Conservation (phyloP, 2,888 invertebrate species). For the Desoria tigrina region DNA sequence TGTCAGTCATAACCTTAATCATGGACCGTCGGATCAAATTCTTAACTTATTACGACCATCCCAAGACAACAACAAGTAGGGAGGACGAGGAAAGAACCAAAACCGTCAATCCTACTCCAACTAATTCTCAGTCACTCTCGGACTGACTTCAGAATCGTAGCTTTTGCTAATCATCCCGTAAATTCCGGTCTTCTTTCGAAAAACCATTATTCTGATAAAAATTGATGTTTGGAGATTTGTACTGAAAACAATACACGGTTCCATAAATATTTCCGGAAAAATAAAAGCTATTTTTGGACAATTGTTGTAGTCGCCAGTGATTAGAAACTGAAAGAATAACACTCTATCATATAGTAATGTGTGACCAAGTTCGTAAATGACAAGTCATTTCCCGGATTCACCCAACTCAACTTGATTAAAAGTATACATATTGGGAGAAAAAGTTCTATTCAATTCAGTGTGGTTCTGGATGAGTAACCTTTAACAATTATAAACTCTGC, state of each 20-base stretch:
- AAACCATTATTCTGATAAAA: too few species aligned
- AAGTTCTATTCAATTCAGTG: neutral
- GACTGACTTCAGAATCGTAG: neutral
- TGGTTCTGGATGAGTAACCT: too few species aligned
- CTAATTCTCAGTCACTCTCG: slow-evolving; percentile 3
- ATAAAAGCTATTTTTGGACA: too few species aligned
- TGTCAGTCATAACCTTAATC: neutral
- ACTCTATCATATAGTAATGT: neutral
- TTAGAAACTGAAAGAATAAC: neutral
- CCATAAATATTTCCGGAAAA: too few species aligned
- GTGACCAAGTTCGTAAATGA: neutral
- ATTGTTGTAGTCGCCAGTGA: too few species aligned
- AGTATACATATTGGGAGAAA: neutral
- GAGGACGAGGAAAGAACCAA: neutral
- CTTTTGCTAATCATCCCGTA: too few species aligned
- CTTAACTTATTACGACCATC: neutral
- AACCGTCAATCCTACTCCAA: neutral
- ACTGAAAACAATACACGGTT: too few species aligned
- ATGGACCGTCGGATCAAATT: neutral
- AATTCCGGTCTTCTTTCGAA: too few species aligned
- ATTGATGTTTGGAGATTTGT: too few species aligned
- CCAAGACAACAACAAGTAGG: neutral
- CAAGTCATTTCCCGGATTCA: slow-evolving; percentile 53
- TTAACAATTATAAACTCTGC: too few species aligned
- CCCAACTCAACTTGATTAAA: slow-evolving; percentile 34